A percentile compares a stretch with the other conserved stretches of the same genome.
These are phyloP conservation scores for Ictalurus punctatus DNA, from an alignment of 2,113 vertebrate species.

Conservation along the genomic window DNA sequence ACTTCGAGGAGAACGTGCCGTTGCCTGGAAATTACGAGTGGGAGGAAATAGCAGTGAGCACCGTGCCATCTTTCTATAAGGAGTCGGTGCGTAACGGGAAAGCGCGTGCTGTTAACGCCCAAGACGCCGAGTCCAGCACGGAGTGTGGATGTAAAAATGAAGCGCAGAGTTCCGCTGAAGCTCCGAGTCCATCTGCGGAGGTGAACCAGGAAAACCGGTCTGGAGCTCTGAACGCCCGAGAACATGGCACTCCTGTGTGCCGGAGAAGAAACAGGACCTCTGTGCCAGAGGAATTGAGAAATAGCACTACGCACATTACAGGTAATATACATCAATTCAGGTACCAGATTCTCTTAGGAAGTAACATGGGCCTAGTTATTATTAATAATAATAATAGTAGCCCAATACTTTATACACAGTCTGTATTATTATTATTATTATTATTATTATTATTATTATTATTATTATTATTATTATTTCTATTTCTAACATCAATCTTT, in stretches of 20 bases:
- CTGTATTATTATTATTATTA: neutral
- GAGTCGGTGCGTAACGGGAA: conserved; percentile 72
- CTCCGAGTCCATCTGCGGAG: conserved; percentile 14
- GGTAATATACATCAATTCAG: conserved; percentile 62
- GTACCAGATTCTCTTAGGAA: neutral
- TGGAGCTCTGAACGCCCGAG: conserved; percentile 59
- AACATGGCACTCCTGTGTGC: conserved; percentile 39
- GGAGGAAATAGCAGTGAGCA: conserved; percentile 72
- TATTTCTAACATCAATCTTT: neutral
- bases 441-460: conserved; percentile 11
- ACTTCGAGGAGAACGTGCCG: conserved; percentile 81
- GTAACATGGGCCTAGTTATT: neutral
- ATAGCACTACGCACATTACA: conserved; percentile 69
- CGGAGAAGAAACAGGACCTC: conserved; percentile 55
- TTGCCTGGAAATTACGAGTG: conserved; percentile 78
- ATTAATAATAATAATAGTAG: neutral
- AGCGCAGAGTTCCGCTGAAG: conserved; percentile 10
- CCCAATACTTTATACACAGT: neutral
- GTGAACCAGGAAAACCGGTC: conserved; percentile 72
- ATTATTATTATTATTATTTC: conserved; percentile 2
- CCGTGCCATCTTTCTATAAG: conserved; percentile 76
- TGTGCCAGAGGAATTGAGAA: conserved; percentile 30
- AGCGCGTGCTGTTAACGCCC: conserved; percentile 49
- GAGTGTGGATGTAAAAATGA: conserved; percentile 38
- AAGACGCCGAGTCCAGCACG: conserved; percentile 1